Evolutionary conservation across 2,888 invertebrate species (phyloP).

Genomic region (Tubulanus polymorphus): DNA sequence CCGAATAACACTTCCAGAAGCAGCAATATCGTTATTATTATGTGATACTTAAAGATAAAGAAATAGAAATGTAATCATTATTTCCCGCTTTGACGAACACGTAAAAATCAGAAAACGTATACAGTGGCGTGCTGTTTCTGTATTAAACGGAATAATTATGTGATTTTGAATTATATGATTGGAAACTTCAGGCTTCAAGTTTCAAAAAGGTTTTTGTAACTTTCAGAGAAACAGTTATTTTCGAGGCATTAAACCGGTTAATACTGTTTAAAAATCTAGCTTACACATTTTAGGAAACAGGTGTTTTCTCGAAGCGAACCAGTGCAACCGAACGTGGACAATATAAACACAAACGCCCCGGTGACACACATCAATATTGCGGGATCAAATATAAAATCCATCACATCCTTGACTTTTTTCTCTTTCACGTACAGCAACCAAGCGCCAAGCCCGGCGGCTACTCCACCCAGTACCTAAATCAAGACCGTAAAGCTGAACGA

Average conservation of each 20-base stretch:
- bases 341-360: slow-evolving; percentile 33
- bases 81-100: too few relatives aligned
- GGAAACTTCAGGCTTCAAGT: too few relatives aligned
- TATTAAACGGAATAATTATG: too few relatives aligned
- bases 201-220: too few relatives aligned
- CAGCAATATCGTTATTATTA: slow-evolving; percentile 31
- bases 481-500: too few relatives aligned
- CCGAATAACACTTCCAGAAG: slow-evolving; percentile 37
- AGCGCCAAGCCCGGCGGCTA: slow-evolving; percentile 29
- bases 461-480: slow-evolving; percentile 33
- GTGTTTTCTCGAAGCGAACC: slow-evolving; percentile 45
- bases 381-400: slow-evolving; percentile 48
- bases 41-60: slow-evolving; percentile 34
- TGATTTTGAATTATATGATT: too few relatives aligned
- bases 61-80: too few relatives aligned
- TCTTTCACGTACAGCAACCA: slow-evolving; percentile 41
- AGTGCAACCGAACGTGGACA: slow-evolving; percentile 41
- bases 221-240: too few relatives aligned
- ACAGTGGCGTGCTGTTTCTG: too few relatives aligned
- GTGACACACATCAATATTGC: slow-evolving; percentile 38
- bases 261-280: slow-evolving; percentile 17
- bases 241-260: too few relatives aligned
- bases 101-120: too few relatives aligned
- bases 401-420: slow-evolving; percentile 36
- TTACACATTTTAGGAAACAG: slow-evolving; percentile 37